Base-by-base conservation (phyloP, 2,888 invertebrate genomes). In the Trissonchulus sp. region DNA sequence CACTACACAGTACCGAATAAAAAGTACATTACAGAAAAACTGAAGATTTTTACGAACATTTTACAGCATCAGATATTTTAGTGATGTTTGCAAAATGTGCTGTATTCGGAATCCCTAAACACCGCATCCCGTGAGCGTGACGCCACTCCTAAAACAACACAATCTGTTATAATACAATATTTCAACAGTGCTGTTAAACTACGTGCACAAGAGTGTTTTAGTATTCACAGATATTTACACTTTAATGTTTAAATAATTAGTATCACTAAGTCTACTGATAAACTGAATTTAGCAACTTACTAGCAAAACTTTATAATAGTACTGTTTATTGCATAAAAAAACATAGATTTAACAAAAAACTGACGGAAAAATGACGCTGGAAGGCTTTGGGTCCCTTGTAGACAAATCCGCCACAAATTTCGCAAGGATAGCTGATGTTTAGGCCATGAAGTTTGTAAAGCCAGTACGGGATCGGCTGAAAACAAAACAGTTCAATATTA, bases 41-140 rank as follows among this genome's bases (percentile, higher is more conserved):
- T n/a, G n/a, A n/a, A n/a, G n/a, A n/a, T n/a, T n/a, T n/a, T n/a
- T n/a, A n/a, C 91, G 89, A 87, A 92, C 92, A 87, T 62, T 94
- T 93, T 72, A 98, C 89, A 0, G 98, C 98, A 85, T 98, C 98
- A 85, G 97, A 97, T 81, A 98, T 98, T 84, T 95, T 94, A 0
- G 98, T 99, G 60, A 99, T 98, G 85, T 99, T 99, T 0, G 99
- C 98, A 87, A 99, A 99, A 87, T 99, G 99, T 0, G 99, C 98
- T 0, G 99, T 99, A 86, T 99, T 99, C 0, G 99, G 99, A 80
- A 99, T 99, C 2, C 98, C 98, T 28, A 99, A 89, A 84, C 99
- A 99, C 33, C 97, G 89, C 98, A 99, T 99, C 48, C 98, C 98
- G 81, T 90, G 89, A 37, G 90, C 90, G 84, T 90, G 90, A 74